Conservation (phyloP, 1,140 invertebrate genomes). For the Berghia stephanieae region DNA sequence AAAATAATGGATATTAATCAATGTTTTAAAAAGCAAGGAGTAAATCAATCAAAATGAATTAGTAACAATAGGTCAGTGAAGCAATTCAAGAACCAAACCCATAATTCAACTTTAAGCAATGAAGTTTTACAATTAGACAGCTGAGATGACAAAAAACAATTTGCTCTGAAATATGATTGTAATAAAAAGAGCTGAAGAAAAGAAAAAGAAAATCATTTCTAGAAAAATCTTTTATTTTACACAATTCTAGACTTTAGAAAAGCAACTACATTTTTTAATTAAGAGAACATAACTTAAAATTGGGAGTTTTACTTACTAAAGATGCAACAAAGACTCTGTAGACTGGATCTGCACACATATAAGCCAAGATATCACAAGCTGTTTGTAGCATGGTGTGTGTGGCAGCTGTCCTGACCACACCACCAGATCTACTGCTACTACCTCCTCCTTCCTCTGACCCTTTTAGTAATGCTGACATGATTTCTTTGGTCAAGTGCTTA, state of each 20-base stretch:
- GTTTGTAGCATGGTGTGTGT: constrained; percentile 59
- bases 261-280: no score
- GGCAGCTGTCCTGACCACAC: constrained; percentile 43
- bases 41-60: no score
- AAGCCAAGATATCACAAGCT: constrained; percentile 65
- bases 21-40: no score
- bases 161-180: neutral
- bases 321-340: constrained; percentile 69
- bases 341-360: constrained; percentile 67
- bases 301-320: constrained; percentile 61
- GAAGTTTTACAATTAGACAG: no score
- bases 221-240: no score
- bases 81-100: no score
- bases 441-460: constrained; percentile 52
- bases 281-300: no score
- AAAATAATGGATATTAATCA: neutral
- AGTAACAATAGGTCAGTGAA: no score
- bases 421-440: no score
- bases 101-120: no score
- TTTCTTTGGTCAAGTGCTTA: constrained; percentile 61
- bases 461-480: constrained; percentile 51
- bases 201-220: neutral
- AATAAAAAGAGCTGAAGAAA: neutral
- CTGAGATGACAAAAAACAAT: no score
- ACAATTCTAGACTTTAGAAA: no score